A percentile compares a stretch with the other conserved stretches of the same genome.
Evolutionary conservation across 2,888 invertebrate species (phyloP).

Genomic region (Subacronicta megacephala): DNA sequence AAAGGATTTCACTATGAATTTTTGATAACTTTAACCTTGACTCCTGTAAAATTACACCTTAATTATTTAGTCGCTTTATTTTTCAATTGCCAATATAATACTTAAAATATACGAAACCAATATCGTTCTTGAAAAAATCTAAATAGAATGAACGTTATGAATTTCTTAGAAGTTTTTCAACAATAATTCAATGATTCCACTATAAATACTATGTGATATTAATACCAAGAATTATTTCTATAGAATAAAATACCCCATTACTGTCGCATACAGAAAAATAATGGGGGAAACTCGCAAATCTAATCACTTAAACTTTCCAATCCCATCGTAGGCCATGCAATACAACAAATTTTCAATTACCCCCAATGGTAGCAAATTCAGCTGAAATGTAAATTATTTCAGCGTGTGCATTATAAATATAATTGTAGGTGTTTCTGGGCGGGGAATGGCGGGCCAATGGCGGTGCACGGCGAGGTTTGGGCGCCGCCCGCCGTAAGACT

Average conservation of each 20-base stretch:
- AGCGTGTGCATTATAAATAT: constrained; percentile 89
- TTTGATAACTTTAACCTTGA: too few species aligned
- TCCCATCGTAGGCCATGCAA: constrained; percentile 78
- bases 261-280: constrained; percentile 22
- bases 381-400: constrained; percentile 89
- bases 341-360: constrained; percentile 90
- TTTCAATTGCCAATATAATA: too few species aligned
- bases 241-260: constrained; percentile 23
- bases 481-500: constrained; percentile 83
- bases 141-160: too few species aligned
- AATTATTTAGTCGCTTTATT: too few species aligned
- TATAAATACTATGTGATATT: too few species aligned
- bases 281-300: constrained; percentile 62
- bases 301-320: constrained; percentile 76
- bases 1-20: too few species aligned
- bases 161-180: too few species aligned
- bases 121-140: too few species aligned
- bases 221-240: constrained; percentile 3
- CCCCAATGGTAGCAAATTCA: constrained; percentile 88
- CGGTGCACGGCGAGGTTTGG: constrained; percentile 70
- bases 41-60: too few species aligned
- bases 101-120: too few species aligned
- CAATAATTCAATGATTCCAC: too few species aligned
- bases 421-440: constrained; percentile 87
- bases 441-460: constrained; percentile 79